Conservation (phyloP, 2,797 vertebrate genomes). For the Bradypodion ventrale region DNA sequence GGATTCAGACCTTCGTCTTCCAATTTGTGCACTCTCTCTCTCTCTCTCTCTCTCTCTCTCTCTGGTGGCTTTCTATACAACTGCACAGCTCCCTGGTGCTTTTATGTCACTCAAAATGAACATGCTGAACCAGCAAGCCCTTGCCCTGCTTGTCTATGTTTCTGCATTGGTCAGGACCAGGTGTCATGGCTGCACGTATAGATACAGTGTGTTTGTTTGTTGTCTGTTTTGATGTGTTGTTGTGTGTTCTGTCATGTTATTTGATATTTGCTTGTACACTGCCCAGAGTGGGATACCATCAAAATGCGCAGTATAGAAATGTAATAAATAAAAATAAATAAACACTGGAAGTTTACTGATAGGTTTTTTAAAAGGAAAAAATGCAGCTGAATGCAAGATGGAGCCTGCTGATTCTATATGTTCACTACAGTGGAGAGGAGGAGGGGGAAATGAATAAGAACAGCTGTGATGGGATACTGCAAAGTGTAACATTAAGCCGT, state of each 20-base stretch:
- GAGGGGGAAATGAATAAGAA: slow-evolving; percentile 59
- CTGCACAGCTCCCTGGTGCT: slow-evolving; percentile 46
- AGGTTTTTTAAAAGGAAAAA: not conserved
- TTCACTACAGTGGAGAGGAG: slow-evolving; percentile 20
- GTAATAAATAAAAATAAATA: too few species aligned
- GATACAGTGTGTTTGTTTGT: too few species aligned
- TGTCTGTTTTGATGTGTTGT: too few species aligned
- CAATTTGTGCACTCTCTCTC: too few species aligned
- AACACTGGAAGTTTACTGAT: slow-evolving; percentile 52
- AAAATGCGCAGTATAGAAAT: too few species aligned
- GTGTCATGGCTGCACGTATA: slow-evolving; percentile 56
- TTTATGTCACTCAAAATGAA: slow-evolving; percentile 45
- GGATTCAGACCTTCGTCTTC: slow-evolving; percentile 26
- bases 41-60: too few species aligned
- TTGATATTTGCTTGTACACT: too few species aligned
- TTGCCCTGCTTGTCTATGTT: slow-evolving; percentile 49
- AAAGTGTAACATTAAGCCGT: slow-evolving; percentile 55
- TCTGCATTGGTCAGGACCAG: slow-evolving; percentile 61
- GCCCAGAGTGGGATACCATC: too few species aligned
- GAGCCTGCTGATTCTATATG: slow-evolving; percentile 62
- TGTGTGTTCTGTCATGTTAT: too few species aligned
- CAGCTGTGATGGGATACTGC: slow-evolving; percentile 47
- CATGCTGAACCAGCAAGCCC: slow-evolving; percentile 58
- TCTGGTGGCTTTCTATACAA: slow-evolving; percentile 31
- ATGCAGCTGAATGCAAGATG: slow-evolving; percentile 55